phyloP scores from a whole-genome alignment of 2,113 vertebrate species.

The Callospermophilus lateralis region DNA sequence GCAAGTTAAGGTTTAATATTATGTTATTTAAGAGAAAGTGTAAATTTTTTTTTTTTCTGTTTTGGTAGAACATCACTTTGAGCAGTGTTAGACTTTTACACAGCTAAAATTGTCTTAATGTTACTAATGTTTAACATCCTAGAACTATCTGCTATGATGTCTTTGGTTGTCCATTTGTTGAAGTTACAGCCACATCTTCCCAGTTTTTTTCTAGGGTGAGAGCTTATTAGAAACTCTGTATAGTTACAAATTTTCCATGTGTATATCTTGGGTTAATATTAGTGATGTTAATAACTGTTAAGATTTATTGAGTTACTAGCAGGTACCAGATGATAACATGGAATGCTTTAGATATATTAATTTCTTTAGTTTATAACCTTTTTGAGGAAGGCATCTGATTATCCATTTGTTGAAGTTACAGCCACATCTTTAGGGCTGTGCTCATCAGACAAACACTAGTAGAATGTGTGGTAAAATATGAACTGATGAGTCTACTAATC shows the following conservation, averaged over 20 bases:
- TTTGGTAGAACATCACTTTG: not conserved
- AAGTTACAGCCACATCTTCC: not conserved
- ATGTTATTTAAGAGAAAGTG: not conserved
- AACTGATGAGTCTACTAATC: not conserved
- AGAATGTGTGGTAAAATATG: not conserved
- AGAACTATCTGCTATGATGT: not conserved
- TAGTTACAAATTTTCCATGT: not conserved
- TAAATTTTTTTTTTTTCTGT: not conserved
- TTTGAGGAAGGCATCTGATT: not conserved
- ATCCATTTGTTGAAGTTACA: not conserved
- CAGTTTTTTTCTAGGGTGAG: not conserved
- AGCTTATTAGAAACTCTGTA: not conserved
- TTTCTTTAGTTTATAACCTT: conserved; percentile 17
- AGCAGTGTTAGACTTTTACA: not conserved
- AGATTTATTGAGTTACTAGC: not conserved
- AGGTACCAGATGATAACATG: not conserved
- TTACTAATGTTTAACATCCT: not conserved
- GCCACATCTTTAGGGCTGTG: no score
- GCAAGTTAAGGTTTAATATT: conserved; percentile 30
- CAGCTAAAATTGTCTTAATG: not conserved
- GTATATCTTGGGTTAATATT: not conserved
- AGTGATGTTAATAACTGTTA: not conserved
- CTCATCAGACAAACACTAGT: not conserved
- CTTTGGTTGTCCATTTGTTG: not conserved
- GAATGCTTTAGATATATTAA: conserved; percentile 7